Conservation (phyloP, 2,797 vertebrate genomes). For the Darevskia nairensis region DNA sequence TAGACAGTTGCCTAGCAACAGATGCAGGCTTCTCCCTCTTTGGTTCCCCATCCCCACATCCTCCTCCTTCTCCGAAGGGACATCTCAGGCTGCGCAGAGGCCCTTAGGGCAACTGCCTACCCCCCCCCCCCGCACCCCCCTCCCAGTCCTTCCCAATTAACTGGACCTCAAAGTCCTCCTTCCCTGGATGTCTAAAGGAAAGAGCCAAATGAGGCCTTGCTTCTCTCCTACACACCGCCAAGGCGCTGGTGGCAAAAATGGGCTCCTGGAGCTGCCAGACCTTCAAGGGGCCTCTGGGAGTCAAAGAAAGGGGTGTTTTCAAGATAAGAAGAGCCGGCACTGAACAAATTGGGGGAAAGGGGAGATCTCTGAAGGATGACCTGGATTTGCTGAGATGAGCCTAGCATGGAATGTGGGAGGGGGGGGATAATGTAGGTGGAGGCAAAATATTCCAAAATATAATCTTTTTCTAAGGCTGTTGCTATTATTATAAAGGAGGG, state of each 20-base stretch:
- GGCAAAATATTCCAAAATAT: too few relatives aligned
- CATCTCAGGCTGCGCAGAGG: not conserved
- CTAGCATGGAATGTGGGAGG: not conserved
- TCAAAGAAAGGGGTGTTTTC: not conserved
- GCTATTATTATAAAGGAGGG: not conserved
- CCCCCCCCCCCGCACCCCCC: not conserved
- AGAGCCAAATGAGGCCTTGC: not conserved
- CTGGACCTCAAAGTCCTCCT: not conserved
- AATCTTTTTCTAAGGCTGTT: too few relatives aligned
- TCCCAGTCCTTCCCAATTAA: not conserved
- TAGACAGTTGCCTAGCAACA: constrained; percentile 3
- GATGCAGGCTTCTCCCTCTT: not conserved
- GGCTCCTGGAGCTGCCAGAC: not conserved
- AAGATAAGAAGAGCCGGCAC: not conserved
- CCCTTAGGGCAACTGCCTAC: not conserved
- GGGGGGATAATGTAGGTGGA: too few relatives aligned
- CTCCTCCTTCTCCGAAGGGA: not conserved
- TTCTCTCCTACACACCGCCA: too few relatives aligned
- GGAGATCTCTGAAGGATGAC: not conserved
- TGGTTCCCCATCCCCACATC: not conserved
- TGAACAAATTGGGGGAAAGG: not conserved
- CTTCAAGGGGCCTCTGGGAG: too few relatives aligned
- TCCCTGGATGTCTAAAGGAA: too few relatives aligned
- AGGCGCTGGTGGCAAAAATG: not conserved
- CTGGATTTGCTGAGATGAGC: not conserved